Evolutionary conservation across 1,140 invertebrate species (phyloP).

Genomic region (Trypoxylus dichotomus): DNA sequence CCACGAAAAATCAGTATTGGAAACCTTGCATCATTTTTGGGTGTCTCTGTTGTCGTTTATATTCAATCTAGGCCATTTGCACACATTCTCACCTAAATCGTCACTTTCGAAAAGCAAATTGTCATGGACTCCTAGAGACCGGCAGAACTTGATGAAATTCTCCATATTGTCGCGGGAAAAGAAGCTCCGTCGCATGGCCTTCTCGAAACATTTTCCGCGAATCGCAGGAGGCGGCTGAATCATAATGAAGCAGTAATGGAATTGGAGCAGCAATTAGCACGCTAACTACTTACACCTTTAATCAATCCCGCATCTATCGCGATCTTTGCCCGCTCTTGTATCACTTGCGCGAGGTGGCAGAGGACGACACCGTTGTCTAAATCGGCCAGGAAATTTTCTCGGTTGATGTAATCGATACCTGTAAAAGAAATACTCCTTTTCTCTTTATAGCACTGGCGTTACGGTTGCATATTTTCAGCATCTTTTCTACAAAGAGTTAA

Average conservation of each 20-base stretch:
- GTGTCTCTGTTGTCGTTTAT: no score
- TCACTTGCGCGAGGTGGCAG: constrained; percentile 75
- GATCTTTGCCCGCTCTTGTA: constrained; percentile 70
- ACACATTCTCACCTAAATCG: constrained; percentile 78
- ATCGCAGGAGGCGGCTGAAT: constrained; percentile 67
- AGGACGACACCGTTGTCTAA: constrained; percentile 80
- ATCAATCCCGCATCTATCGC: constrained; percentile 63
- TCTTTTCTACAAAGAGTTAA: no score
- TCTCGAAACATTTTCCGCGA: constrained; percentile 76
- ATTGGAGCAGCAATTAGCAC: background rate
- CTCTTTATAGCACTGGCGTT: no score
- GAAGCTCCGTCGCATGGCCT: constrained; percentile 79
- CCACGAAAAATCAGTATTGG: no score
- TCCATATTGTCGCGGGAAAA: constrained; percentile 91
- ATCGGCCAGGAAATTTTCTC: constrained; percentile 76
- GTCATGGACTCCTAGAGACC: constrained; percentile 83
- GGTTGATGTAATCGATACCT: constrained; percentile 74
- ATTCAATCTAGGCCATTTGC: no score
- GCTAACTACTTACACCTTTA: constrained; percentile 61
- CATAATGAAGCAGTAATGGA: background rate
- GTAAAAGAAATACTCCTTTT: constrained; percentile 46
- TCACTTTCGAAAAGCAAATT: constrained; percentile 92
- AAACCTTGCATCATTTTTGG: no score
- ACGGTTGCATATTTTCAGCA: no score
- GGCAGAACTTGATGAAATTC: constrained; percentile 90